phyloP scores from a whole-genome alignment of 2,113 vertebrate genomes.

The Thryonomys swinderianus region DNA sequence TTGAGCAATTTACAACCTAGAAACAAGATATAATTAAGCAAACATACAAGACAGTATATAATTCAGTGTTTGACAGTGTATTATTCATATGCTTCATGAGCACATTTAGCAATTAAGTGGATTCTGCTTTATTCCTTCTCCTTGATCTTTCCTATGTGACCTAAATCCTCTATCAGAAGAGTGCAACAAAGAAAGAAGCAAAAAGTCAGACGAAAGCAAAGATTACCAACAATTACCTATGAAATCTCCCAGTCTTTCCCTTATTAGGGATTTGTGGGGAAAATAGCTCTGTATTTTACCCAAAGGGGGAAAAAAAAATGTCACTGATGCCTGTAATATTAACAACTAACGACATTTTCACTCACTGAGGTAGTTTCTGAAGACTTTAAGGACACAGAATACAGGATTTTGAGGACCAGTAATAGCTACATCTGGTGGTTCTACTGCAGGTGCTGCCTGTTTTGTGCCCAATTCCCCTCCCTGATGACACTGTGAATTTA shows the following conservation, averaged over 20 bases:
- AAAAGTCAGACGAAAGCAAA: not conserved
- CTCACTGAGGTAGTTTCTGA: not conserved
- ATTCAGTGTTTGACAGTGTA: not conserved
- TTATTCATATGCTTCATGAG: not conserved
- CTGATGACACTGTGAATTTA: not conserved
- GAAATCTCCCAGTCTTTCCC: not conserved
- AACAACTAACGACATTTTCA: not conserved
- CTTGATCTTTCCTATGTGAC: not conserved
- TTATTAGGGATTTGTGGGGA: slow-evolving; percentile 19
- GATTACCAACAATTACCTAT: not conserved
- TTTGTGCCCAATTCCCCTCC: slow-evolving; percentile 15
- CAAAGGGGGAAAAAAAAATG: not conserved
- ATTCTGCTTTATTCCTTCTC: not conserved
- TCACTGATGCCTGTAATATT: not conserved
- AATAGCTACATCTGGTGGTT: not conserved
- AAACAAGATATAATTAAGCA: slow-evolving; percentile 44
- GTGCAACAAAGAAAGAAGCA: not conserved
- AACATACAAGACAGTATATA: slow-evolving; percentile 25
- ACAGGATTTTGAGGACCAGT: not conserved
- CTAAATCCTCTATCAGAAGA: slow-evolving; percentile 22
- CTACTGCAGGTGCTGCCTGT: not conserved
- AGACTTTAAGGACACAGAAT: not conserved
- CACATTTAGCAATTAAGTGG: slow-evolving; percentile 10
- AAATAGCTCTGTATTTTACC: not conserved
- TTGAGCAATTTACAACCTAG: slow-evolving; percentile 44